Evolutionary conservation across 2,113 vertebrate species (phyloP).

Genomic region (Cariama cristata): DNA sequence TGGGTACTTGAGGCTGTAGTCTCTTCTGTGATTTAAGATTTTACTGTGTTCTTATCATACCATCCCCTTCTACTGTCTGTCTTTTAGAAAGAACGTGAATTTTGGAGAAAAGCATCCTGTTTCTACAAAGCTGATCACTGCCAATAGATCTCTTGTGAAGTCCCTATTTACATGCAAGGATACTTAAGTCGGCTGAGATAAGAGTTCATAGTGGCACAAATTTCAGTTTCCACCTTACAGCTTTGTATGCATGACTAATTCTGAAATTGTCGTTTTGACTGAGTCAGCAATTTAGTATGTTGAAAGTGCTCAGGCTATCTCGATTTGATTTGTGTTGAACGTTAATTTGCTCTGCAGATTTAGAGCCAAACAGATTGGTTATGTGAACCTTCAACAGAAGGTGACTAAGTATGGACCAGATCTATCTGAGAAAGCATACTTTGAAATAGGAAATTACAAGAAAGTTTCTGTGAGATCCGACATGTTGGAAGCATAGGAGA

Average conservation of each 20-base stretch:
- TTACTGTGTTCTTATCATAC: accelerated
- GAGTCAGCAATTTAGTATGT: neutral
- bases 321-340: neutral
- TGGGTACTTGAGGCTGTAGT: neutral
- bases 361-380: neutral
- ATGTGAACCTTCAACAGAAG: neutral
- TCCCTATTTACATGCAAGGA: neutral
- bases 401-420: neutral
- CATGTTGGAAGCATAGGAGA: neutral
- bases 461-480: neutral
- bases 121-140: neutral
- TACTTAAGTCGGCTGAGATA: neutral
- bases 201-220: neutral
- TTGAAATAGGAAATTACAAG: neutral
- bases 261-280: neutral
- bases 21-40: neutral
- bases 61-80: neutral
- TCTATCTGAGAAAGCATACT: neutral
- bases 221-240: neutral
- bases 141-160: neutral
- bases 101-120: neutral
- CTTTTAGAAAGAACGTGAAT: neutral
- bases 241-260: neutral
- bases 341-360: neutral
- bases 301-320: neutral